Percentiles rank a stretch among this genome's conserved stretches.
Evolutionary conservation across 2,113 vertebrate species (phyloP).

Genomic region (Cepphus grylle): DNA sequence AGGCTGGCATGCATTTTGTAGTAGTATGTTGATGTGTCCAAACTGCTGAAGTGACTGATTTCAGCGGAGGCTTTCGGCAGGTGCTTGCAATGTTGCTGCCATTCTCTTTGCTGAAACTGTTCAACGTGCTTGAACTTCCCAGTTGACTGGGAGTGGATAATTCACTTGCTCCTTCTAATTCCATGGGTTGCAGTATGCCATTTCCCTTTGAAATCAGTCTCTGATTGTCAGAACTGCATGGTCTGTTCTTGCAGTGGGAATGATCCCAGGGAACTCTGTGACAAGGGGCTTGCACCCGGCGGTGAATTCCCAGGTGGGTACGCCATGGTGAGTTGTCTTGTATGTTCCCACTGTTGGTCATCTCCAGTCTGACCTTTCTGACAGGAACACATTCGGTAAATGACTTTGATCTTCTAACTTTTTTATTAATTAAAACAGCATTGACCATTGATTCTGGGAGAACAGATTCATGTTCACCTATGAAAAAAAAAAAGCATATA

Average conservation of each 20-base stretch:
- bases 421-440: constrained; percentile 68
- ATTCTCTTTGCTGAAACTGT: not conserved
- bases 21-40: constrained; percentile 49
- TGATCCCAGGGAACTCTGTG: not conserved
- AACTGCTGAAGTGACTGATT: constrained; percentile 22
- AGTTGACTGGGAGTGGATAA: not conserved
- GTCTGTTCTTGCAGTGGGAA: not conserved
- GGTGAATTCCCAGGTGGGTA: constrained; percentile 75
- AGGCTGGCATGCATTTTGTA: not conserved
- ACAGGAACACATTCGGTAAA: constrained; percentile 35
- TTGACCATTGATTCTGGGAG: constrained; percentile 59
- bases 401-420: constrained; percentile 37
- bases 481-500: constrained; percentile 1
- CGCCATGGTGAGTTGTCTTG: constrained; percentile 69
- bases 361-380: constrained; percentile 40
- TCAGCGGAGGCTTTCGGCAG: constrained; percentile 5
- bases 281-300: not conserved
- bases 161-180: not conserved
- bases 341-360: not conserved
- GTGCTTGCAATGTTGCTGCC: not conserved
- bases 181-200: rapidly evolving
- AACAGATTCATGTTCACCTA: constrained; percentile 47
- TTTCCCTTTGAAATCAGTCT: not conserved
- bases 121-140: not conserved
- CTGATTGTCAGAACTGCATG: not conserved